Base-by-base conservation (phyloP, 2,888 invertebrate species). In the Spialia ferax region DNA sequence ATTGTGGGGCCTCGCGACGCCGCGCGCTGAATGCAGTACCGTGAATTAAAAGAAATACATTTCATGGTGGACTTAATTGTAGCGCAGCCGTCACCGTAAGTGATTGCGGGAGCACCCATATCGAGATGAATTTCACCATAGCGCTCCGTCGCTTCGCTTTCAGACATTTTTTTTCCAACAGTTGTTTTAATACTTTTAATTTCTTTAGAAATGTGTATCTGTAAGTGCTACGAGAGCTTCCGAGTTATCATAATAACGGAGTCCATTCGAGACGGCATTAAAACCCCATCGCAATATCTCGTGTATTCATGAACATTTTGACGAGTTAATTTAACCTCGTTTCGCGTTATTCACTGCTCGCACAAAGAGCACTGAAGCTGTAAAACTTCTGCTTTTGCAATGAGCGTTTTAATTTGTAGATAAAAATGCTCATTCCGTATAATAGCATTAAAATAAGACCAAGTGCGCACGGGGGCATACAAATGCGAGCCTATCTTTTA, bases 11-110 rank as follows among this genome's bases (percentile, higher is more conserved):
- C 63, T 60, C 22, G 45, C 45, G 7, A 6, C 18, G 22, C 1
- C 48, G 48, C 48, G 48, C 38, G 48, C 26, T 54, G 35, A 50
- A 60, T 29, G 52, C 29, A n/a, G 60, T 32, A 32, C 1, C 61
- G 67, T 48, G 63, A 69, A 71, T 72, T 71, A 71, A 72, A 73
- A 75, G 74, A 73, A 73, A 74, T 71, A 71, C 73, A 73, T 71
- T 72, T 69, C 55, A 63, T 32, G 63, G 63, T 64, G 68, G 72
- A 73, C 74, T 70, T 72, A 72, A 74, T 74, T 74, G 74, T 69
- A 64, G 32, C 32, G 48, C 8, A 32, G 56, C 18, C 48, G 64
- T 35, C 48, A 26, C 57, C 64, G 56, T 57, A 45, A 68, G 70
- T 73, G 69, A 71, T 70, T 70, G 70, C 69, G 50, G 50, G 45